These are phyloP conservation scores for Hippopotamyrus pictus DNA, from an alignment of 2,797 vertebrate species.

Conservation along the genomic window DNA sequence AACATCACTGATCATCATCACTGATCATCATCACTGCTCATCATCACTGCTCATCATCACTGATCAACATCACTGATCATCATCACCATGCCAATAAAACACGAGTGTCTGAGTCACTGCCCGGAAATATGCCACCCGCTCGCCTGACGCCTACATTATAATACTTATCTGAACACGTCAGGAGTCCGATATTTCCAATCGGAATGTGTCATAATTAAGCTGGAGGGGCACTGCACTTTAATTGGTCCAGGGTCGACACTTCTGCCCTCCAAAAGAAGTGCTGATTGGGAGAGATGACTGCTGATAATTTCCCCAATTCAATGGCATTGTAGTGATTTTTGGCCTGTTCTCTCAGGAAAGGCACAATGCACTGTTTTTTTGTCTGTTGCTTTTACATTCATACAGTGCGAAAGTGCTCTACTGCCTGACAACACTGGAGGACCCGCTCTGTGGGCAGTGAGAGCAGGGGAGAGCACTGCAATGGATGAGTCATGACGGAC, in stretches of 20 bases:
- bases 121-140: slow-evolving; percentile 39
- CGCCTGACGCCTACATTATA: slow-evolving; percentile 61
- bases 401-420: not conserved
- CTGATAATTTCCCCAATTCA: not conserved
- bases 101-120: not conserved
- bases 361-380: not conserved
- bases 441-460: not conserved
- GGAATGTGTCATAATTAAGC: slow-evolving; percentile 59
- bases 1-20: too few species aligned
- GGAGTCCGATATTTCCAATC: slow-evolving; percentile 50
- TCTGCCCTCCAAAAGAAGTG: not conserved
- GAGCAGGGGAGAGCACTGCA: not conserved
- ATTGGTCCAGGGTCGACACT: not conserved
- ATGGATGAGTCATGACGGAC: not conserved
- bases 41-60: not conserved
- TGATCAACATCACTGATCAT: not conserved
- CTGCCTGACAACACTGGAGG: not conserved
- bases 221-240: slow-evolving; percentile 22
- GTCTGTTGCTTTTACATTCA: not conserved
- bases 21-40: not conserved
- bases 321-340: not conserved
- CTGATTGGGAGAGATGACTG: not conserved
- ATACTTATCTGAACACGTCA: slow-evolving; percentile 59
- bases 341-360: not conserved
- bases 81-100: not conserved